Conservation (phyloP, 2,113 vertebrate species). For the Taurulus bubalis region DNA sequence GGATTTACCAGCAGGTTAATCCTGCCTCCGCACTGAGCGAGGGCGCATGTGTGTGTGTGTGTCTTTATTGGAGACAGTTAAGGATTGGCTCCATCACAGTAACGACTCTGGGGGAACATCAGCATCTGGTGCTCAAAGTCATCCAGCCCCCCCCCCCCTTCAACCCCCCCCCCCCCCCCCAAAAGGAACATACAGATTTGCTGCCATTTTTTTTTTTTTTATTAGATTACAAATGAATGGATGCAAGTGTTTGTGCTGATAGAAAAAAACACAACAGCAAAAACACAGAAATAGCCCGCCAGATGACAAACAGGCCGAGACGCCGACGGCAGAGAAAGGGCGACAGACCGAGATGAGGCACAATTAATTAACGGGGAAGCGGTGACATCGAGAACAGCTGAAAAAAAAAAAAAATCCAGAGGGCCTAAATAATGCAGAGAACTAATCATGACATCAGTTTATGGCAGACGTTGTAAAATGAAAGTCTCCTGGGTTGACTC, state of each 20-base stretch:
- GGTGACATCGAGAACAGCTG: conserved; percentile 41
- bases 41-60: conserved; percentile 24
- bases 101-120: conserved; percentile 76
- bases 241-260: conserved; percentile 59
- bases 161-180: conserved; percentile 42
- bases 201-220: conserved; percentile 67
- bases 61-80: conserved; percentile 77
- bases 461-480: not conserved
- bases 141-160: conserved; percentile 64
- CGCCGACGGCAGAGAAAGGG: conserved; percentile 38
- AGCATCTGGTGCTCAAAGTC: conserved; percentile 82
- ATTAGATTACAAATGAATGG: conserved; percentile 73
- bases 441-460: conserved; percentile 20
- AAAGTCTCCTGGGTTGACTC: not conserved
- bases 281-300: conserved; percentile 37
- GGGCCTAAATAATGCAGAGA: conserved; percentile 36
- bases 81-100: conserved; percentile 71
- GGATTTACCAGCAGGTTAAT: conserved; percentile 80
- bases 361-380: conserved; percentile 65
- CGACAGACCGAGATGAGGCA: conserved; percentile 47
- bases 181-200: conserved; percentile 68
- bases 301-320: conserved; percentile 63
- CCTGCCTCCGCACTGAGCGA: conserved; percentile 62
- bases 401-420: conserved; percentile 45
- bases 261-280: conserved; percentile 45